Percentiles rank a stretch among this genome's conserved stretches.
phyloP scores from a whole-genome alignment of 2,888 invertebrate genomes.

The Cheilosia pagana region DNA sequence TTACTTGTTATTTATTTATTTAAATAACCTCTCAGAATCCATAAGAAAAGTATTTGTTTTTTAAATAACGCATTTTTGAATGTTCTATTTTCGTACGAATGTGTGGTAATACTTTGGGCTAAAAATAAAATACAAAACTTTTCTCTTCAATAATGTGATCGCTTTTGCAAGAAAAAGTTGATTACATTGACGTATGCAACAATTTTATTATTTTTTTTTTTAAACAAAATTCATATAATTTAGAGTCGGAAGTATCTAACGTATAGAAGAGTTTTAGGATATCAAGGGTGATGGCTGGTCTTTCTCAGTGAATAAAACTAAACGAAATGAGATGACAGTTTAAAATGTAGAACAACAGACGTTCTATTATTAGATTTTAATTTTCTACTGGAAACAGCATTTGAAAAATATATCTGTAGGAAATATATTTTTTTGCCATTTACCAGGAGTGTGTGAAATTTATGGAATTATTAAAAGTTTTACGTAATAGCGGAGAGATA shows the following conservation, averaged over 20 bases:
- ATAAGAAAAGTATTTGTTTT: conserved; percentile 35
- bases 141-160: conserved; percentile 55
- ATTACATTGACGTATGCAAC: conserved; percentile 26
- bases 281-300: not conserved
- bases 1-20: conserved; percentile 34
- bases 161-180: conserved; percentile 37
- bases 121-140: conserved; percentile 59
- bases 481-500: conserved; percentile 25
- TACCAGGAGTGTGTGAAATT: conserved; percentile 9
- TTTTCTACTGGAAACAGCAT: conserved; percentile 13
- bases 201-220: not conserved
- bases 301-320: conserved; percentile 11
- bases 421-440: not conserved
- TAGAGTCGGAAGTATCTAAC: conserved; percentile 6
- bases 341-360: conserved; percentile 16
- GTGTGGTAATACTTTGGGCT: conserved; percentile 44
- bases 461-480: conserved; percentile 21
- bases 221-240: conserved; percentile 13
- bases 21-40: conserved; percentile 37
- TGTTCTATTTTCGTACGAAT: conserved; percentile 57
- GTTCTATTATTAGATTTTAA: conserved; percentile 12
- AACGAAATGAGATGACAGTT: conserved; percentile 10
- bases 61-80: conserved; percentile 42
- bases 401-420: not conserved
- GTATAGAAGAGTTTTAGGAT: not conserved